Base-by-base conservation (phyloP, 2,113 vertebrate species). In the Bubo blakistoni region DNA sequence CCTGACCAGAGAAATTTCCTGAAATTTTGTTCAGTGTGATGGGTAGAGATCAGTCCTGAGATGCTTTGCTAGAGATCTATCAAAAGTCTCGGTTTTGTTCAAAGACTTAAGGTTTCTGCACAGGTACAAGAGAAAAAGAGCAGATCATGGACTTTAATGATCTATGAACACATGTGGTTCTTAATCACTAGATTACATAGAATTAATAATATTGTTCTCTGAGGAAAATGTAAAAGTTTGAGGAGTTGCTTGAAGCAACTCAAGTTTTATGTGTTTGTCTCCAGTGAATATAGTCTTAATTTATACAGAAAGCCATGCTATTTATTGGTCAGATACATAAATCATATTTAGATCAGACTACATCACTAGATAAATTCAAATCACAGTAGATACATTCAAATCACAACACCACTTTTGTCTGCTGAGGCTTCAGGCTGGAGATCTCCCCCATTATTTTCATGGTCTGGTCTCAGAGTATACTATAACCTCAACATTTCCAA, bases 401-500 rank as follows among this genome's bases (percentile, higher is more conserved):
- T 40, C 38, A 62, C 63, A 78, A 49, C 27, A 72, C 25, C 25
- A 18, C 30, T 81, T 88, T 3, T 29, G 36, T 65, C 58, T 70
- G 34, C 58, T 89, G 54, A 89, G 22, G 36, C 38, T 88, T 81
- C 57, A 74, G 55, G 30, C 27, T 55, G 34, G 25, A 91, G 61
- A 7, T 81, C 34, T 72, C 3, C 13, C 13, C 3, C 4, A 14
- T 44, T 73, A 46, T 81, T 54, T 82, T 62, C 7, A 14, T 20
- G 16, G 46, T 78, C 78, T 86, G 18, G 25, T 85, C 63, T 80
- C 57, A 84, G 61, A 92, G 7, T 76, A 80, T 95, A 89, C 72
- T 82, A 81, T 76, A 95, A 88, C 54, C 66, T 85, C 86, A 79
- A 72, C 19, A 62, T 95, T 96, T 95, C 38, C 78, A 91, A 81